Evolutionary conservation across 2,888 invertebrate genomes (phyloP), one percentile per base, ranked within the genome.

Genomic region (Seladonia tumulorum): DNA sequence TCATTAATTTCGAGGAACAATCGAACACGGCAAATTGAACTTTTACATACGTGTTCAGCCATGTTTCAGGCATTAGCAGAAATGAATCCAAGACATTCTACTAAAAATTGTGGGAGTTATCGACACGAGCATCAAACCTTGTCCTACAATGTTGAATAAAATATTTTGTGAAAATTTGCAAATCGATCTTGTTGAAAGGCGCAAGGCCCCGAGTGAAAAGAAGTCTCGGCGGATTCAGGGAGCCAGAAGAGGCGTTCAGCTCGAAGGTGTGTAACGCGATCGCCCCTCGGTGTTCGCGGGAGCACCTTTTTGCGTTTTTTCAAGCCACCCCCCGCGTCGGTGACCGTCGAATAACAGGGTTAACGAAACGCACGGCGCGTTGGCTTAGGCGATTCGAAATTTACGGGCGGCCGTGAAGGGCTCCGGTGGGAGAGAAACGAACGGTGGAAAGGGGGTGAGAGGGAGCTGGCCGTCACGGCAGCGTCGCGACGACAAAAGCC

Each of bases 401-500:
- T 68, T 29, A 57, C 57, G 60, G 66, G 53, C 47, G 45, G 5
- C 66, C 66, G 66, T 29, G 35, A 29, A 72, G 25, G 18, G 42
- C 42, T n/a, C 53, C 35, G 18, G 47, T 18, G 35, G 45, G 10
- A 45, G 25, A n/a, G 70, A 63, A 29, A n/a, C 16, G 63, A 3
- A 60, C 25, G 60, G 25, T 22, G 8, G 53, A 53, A 60, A 14
- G 60, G n/a, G n/a, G 57, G 49, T 5, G 18, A 18, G 60, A 60
- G 60, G n/a, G 53, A n/a, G 53, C n/a, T 49, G 42, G 47, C 35
- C 57, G 75, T n/a, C 76, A 66, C 79, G 76, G 35, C 63, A 53
- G 49, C 53, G 77, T 35, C 74, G 74, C 82, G 84, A 75, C 83
- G 79, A 83, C 83, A 45, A 85, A 79, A 84, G 81, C 81, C 49